Evolutionary conservation across 2,888 invertebrate genomes (phyloP).

Genomic region (Congeria kusceri): DNA sequence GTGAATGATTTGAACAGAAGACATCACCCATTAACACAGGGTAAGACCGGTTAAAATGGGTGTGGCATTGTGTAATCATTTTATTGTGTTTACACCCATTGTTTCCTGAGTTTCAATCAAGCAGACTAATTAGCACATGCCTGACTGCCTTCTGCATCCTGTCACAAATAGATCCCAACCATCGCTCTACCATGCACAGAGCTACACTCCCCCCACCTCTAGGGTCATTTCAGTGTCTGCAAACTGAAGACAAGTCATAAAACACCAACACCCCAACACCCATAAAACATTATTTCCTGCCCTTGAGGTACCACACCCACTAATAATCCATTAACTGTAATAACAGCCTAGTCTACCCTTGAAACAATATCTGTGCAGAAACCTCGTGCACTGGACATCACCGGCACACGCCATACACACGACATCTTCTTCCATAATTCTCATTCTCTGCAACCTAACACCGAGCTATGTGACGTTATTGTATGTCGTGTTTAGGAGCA

Average conservation of each 20-base stretch:
- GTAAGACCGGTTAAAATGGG: too few species aligned
- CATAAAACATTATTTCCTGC: conserved; percentile 43
- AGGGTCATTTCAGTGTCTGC: conserved; percentile 35
- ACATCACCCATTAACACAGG: too few species aligned
- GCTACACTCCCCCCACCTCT: conserved; percentile 27
- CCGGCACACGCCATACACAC: background rate
- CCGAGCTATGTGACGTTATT: too few species aligned
- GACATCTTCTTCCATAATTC: too few species aligned
- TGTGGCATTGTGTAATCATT: too few species aligned
- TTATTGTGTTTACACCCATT: too few species aligned
- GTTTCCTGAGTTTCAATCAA: too few species aligned
- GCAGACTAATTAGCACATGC: too few species aligned
- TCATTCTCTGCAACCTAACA: too few species aligned
- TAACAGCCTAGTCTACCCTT: conserved; percentile 41
- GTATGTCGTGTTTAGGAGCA: too few species aligned
- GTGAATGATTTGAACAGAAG: too few species aligned
- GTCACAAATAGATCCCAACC: conserved; percentile 23
- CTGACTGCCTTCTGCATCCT: too few species aligned
- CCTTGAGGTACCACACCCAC: conserved; percentile 53
- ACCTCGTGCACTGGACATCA: conserved; percentile 10
- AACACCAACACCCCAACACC: conserved; percentile 4
- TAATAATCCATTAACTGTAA: conserved; percentile 56
- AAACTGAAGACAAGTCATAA: conserved; percentile 3
- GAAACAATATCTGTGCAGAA: conserved; percentile 39
- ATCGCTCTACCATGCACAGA: conserved; percentile 11